Conservation (phyloP, 2,888 invertebrate species). For the Spodoptera exigua region DNA sequence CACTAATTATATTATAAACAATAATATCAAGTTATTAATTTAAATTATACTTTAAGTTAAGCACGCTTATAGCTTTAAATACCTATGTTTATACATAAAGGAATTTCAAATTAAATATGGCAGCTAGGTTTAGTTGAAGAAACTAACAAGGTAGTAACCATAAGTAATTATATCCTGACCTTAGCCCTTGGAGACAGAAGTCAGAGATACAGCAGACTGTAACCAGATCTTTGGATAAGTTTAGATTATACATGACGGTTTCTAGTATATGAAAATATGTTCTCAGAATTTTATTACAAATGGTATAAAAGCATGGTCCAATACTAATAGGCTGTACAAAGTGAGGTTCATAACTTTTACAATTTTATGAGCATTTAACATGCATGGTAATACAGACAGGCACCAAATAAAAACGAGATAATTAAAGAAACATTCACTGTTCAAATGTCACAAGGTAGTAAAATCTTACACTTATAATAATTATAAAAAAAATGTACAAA, state of each 20-base stretch:
- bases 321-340: slow-evolving; percentile 48
- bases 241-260: slow-evolving; percentile 42
- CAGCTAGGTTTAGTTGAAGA: slow-evolving; percentile 73
- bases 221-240: slow-evolving; percentile 60
- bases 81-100: slow-evolving; percentile 63
- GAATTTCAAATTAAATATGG: slow-evolving; percentile 78
- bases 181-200: slow-evolving; percentile 54
- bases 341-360: slow-evolving; percentile 42
- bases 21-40: slow-evolving; percentile 47
- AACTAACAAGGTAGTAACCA: slow-evolving; percentile 62
- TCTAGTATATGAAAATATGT: slow-evolving; percentile 42
- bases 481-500: slow-evolving; percentile 77
- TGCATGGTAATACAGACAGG: slow-evolving; percentile 53
- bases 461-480: slow-evolving; percentile 71
- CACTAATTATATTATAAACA: slow-evolving; percentile 56
- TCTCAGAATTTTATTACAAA: slow-evolving; percentile 45
- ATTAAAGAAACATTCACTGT: slow-evolving; percentile 57
- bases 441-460: slow-evolving; percentile 75
- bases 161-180: slow-evolving; percentile 57
- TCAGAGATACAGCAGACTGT: slow-evolving; percentile 51
- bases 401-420: slow-evolving; percentile 64
- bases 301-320: slow-evolving; percentile 55
- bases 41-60: slow-evolving; percentile 68
- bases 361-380: slow-evolving; percentile 41
- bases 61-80: slow-evolving; percentile 65